Percentiles rank a stretch among this genome's conserved stretches.
Evolutionary conservation across 2,888 invertebrate genomes (phyloP).

Genomic region (Cepaea hortensis): DNA sequence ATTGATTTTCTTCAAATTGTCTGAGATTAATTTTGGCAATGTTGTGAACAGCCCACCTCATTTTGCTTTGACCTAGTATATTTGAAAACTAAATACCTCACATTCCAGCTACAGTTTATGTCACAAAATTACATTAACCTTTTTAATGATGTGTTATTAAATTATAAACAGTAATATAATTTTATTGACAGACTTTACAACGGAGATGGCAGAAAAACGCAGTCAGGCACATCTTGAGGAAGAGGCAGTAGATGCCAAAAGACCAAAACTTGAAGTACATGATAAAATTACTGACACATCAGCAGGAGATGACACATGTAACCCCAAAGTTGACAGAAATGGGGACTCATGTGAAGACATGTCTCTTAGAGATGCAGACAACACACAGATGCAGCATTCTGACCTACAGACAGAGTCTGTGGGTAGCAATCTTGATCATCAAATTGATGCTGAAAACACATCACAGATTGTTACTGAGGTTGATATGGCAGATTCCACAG

Average conservation of each 20-base stretch:
- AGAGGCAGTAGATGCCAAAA: not conserved
- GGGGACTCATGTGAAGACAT: not conserved
- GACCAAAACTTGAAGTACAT: not conserved
- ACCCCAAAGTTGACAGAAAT: no score
- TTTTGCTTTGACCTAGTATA: no score
- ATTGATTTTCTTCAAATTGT: no score
- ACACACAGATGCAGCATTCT: not conserved
- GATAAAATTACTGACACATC: not conserved
- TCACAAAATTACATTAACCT: no score
- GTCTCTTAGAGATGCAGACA: not conserved
- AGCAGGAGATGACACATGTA: not conserved
- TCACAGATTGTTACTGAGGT: not conserved
- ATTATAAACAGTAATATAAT: no score
- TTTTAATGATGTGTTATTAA: no score
- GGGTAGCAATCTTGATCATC: not conserved
- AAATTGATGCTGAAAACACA: not conserved
- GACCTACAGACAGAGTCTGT: not conserved
- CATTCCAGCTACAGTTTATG: no score
- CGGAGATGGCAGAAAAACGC: constrained; percentile 22
- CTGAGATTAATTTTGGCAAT: no score
- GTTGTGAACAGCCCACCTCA: no score
- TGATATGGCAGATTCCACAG: not conserved
- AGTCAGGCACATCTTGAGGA: not conserved
- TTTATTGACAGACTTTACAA: not conserved
- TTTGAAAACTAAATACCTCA: no score